Conservation (phyloP, 2,888 invertebrate species). For the Mellilla xanthometata region DNA sequence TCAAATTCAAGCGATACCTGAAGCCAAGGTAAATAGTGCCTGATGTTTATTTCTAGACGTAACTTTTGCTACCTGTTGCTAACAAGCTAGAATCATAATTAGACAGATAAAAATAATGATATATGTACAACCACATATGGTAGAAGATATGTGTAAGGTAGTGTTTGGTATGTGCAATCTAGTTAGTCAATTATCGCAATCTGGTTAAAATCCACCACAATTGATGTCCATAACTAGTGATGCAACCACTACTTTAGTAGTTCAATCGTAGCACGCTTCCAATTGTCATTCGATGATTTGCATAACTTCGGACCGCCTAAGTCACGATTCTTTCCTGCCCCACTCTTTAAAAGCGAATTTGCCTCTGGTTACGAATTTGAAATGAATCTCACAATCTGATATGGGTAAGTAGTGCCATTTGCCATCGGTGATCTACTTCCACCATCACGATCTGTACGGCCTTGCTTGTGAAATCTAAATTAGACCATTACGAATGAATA, state of each 20-base stretch:
- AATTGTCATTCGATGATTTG: slow-evolving; percentile 55
- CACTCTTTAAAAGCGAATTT: slow-evolving; percentile 61
- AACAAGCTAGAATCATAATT: no score
- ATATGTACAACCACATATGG: no score
- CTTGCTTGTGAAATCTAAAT: slow-evolving; percentile 71
- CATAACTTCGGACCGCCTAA: slow-evolving; percentile 49
- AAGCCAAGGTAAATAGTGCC: no score
- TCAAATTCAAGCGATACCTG: no score
- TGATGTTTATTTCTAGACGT: no score
- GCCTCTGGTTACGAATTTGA: slow-evolving; percentile 54
- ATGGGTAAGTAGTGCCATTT: slow-evolving; percentile 61
- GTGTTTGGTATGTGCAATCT: no score
- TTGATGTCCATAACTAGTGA: slow-evolving; percentile 7
- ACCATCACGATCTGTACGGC: slow-evolving; percentile 61
- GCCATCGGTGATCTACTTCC: slow-evolving; percentile 64
- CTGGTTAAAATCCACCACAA: background rate
- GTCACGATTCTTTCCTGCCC: slow-evolving; percentile 61
- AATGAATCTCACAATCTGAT: slow-evolving; percentile 51
- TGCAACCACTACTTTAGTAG: slow-evolving; percentile 26
- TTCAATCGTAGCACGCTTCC: slow-evolving; percentile 56
- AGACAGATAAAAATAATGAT: no score
- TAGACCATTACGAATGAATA: slow-evolving; percentile 35
- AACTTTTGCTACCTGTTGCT: no score
- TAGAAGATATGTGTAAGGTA: no score
- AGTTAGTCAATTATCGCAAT: no score